Evolutionary conservation across 2,888 invertebrate species (phyloP), one percentile per base, ranked within the genome.

Genomic region (Carabus problematicus): DNA sequence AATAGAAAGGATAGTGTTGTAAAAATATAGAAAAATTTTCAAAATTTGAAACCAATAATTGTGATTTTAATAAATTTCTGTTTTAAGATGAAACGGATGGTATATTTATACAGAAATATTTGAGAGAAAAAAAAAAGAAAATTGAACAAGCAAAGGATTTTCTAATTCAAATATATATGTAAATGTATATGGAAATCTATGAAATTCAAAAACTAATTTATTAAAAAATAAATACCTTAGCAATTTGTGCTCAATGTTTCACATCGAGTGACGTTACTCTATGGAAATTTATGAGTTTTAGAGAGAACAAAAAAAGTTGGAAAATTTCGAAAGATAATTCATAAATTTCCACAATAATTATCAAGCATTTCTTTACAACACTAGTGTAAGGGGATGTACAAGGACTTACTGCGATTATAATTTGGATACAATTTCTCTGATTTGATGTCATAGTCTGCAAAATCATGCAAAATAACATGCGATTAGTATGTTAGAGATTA

Each of bases 311-410:
- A 7, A 45, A 12, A 45, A 12, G 14, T 45, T 42, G 42, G 8
- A 14, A 11, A 45, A 45, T 12, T 45, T 12, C 7, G 7, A 45
- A 45, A n/a, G n/a, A 45, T 45, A 45, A 3, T 14, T 14, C 45
- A 45, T 14, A 29, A 18, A 18, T 52, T 52, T 52, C 16, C 45
- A 59, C 39, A 42, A 49, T 11, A 41, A 8, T 43, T 61, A 3
- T 45, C 64, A 64, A 56, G 56, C 42, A 64, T 64, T 64, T 56
- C 64, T 66, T 66, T 66, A 66, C 66, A 66, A 66, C 66, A 66
- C 66, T 66, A 52, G 52, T 18, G 9, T 52, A 52, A 14, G 40
- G 40, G 47, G 49, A 41, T 29, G n/a, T 43, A 59, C 8, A 12
- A 18, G 52, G 54, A 63, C 63, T 63, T 63, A 63, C 63, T 63